A percentile compares a stretch with the other conserved stretches of the same genome.
These are phyloP conservation scores for Phengaris alcon DNA, from an alignment of 2,888 invertebrate genomes.

Conservation along the genomic window DNA sequence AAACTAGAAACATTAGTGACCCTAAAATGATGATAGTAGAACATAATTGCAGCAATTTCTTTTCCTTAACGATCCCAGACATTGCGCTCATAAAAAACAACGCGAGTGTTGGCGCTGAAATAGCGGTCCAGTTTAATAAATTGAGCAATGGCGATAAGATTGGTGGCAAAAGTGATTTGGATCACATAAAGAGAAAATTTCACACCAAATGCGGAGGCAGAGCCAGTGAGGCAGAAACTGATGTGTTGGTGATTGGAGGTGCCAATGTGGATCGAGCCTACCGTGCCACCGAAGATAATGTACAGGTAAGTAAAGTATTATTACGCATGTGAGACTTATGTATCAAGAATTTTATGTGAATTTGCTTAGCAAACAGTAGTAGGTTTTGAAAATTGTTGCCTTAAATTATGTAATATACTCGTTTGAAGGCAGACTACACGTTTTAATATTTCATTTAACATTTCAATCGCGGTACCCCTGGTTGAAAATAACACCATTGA, in stretches of 20 bases:
- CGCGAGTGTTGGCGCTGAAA: slow-evolving; percentile 88
- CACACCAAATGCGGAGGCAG: slow-evolving; percentile 51
- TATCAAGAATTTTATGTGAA: too few relatives aligned
- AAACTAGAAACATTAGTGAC: slow-evolving; percentile 55
- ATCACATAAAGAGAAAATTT: slow-evolving; percentile 46
- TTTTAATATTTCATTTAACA: too few relatives aligned
- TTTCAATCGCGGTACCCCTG: too few relatives aligned
- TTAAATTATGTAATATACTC: too few relatives aligned
- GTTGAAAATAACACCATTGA: neutral
- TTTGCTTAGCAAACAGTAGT: too few relatives aligned
- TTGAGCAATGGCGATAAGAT: slow-evolving; percentile 52
- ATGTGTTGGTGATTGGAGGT: slow-evolving; percentile 87
- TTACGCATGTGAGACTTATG: too few relatives aligned
- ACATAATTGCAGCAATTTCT: slow-evolving; percentile 62
- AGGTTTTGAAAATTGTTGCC: too few relatives aligned
- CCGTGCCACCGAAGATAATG: slow-evolving; percentile 78
- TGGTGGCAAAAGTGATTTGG: neutral
- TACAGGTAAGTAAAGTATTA: slow-evolving; percentile 80
- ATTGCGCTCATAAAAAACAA: slow-evolving; percentile 96
- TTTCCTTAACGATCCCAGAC: slow-evolving; percentile 80
- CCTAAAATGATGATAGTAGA: slow-evolving; percentile 55
- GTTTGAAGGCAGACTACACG: too few relatives aligned
- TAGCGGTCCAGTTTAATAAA: slow-evolving; percentile 83
- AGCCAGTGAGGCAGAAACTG: slow-evolving; percentile 41
- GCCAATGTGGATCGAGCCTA: slow-evolving; percentile 87